These are phyloP conservation scores for Melanotaenia parkinsoni DNA, from an alignment of 2,797 vertebrate genomes.

Conservation along the genomic window DNA sequence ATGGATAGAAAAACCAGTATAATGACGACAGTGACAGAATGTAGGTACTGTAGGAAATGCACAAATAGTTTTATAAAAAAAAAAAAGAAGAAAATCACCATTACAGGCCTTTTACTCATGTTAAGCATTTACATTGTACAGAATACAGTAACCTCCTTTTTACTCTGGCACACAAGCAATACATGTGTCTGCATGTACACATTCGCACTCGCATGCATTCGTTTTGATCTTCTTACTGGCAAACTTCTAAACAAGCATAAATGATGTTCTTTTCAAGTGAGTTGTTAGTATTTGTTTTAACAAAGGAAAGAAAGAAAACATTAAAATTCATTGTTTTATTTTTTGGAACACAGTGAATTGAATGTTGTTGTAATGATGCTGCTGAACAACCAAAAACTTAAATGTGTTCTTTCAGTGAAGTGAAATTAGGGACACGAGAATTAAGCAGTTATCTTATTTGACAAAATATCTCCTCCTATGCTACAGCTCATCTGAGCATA, in stretches of 20 bases:
- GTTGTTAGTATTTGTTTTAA: constrained; percentile 40
- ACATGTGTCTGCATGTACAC: constrained; percentile 29
- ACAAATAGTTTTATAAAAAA: constrained; percentile 7
- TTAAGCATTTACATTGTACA: constrained; percentile 71
- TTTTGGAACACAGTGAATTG: constrained; percentile 42
- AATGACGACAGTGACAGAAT: constrained; percentile 43
- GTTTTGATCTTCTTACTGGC: constrained; percentile 31
- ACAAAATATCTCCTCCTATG: constrained; percentile 79
- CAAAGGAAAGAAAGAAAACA: constrained; percentile 23
- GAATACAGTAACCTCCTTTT: constrained; percentile 54
- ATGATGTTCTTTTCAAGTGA: constrained; percentile 29
- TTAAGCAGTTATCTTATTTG: constrained; percentile 65
- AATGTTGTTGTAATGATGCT: constrained; percentile 48
- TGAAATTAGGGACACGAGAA: constrained; percentile 61
- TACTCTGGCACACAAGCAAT: constrained; percentile 35
- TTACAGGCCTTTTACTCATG: constrained; percentile 48
- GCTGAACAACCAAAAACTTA: constrained; percentile 44
- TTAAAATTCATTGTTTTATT: constrained; percentile 25
- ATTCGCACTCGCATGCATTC: constrained; percentile 43
- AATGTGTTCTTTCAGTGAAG: constrained; percentile 29
- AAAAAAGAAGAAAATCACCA: constrained; percentile 8
- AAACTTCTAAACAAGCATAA: constrained; percentile 41
- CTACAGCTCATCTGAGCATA: constrained; percentile 74
- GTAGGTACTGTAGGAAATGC: constrained; percentile 45
- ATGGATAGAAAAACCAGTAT: constrained; percentile 55